Percentiles rank a stretch among this genome's conserved stretches.
Conservation (phyloP, 2,888 invertebrate species). For the Heliconius ethilla region DNA sequence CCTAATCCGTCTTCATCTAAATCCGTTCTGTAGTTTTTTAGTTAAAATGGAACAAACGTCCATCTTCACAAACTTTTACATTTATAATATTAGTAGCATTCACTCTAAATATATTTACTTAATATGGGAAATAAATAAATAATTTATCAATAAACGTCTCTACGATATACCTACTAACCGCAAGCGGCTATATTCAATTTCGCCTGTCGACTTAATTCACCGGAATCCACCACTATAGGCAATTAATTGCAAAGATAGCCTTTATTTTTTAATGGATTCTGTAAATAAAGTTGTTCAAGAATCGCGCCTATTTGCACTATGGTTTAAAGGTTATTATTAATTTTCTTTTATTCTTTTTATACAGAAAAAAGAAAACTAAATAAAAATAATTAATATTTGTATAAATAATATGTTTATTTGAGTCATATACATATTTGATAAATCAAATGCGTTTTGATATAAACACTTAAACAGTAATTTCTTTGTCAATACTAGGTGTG, state of each 20-base stretch:
- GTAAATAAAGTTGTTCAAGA: not conserved
- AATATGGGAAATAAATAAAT: not conserved
- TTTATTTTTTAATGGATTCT: not conserved
- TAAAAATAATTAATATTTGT: too few relatives aligned
- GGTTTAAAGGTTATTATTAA: not conserved
- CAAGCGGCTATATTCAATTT: not conserved
- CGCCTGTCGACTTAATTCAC: slow-evolving; percentile 1
- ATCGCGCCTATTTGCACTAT: not conserved
- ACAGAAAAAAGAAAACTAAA: not conserved
- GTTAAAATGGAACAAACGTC: too few relatives aligned
- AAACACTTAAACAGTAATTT: not conserved
- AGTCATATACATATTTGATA: too few relatives aligned
- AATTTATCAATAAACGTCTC: not conserved
- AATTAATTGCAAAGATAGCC: slow-evolving; percentile 2
- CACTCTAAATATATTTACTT: not conserved
- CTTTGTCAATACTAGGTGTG: not conserved
- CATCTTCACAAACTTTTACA: too few relatives aligned
- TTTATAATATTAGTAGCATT: not conserved
- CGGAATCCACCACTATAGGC: not conserved
- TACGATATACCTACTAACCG: too few relatives aligned
- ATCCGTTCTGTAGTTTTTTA: too few relatives aligned
- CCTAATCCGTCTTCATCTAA: too few relatives aligned
- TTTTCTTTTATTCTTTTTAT: not conserved
- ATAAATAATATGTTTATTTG: too few relatives aligned
- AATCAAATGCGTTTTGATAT: not conserved